Conservation (phyloP, 2,113 vertebrate species). For the Polypterus bichir region DNA sequence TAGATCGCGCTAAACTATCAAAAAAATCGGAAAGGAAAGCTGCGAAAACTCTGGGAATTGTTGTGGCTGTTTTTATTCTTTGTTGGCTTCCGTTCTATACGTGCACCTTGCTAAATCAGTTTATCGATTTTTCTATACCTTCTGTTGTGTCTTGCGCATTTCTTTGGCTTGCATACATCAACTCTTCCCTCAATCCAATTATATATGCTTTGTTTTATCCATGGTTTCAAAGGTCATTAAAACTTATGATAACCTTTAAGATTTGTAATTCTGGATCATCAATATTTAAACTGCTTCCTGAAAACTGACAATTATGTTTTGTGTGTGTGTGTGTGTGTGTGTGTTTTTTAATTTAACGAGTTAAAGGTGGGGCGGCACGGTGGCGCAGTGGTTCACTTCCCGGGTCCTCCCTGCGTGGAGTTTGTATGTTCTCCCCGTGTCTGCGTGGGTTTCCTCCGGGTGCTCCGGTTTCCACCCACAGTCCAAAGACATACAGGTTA, state of each 20-base stretch:
- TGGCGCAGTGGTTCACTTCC: too few species aligned
- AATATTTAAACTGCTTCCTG: neutral
- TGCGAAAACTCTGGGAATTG: constrained; percentile 10
- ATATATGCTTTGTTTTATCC: constrained; percentile 9
- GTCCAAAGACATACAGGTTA: too few species aligned
- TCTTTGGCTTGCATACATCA: constrained; percentile 7
- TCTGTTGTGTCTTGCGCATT: neutral
- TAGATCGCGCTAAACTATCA: neutral
- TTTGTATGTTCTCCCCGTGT: too few species aligned
- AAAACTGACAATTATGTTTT: neutral
- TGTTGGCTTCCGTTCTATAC: constrained; percentile 8
- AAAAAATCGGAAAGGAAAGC: constrained; percentile 2
- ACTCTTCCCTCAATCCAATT: constrained; percentile 10
- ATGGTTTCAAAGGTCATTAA: constrained; percentile 7
- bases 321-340: too few species aligned
- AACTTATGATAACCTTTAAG: constrained; percentile 3
- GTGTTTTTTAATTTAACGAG: too few species aligned
- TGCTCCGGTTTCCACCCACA: too few species aligned
- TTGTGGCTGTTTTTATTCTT: constrained; percentile 2
- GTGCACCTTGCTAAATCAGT: neutral
- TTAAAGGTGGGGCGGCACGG: too few species aligned
- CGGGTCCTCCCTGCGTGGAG: too few species aligned
- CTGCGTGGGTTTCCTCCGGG: too few species aligned
- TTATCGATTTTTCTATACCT: constrained; percentile 1
- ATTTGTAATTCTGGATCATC: constrained; percentile 1